phyloP scores from a whole-genome alignment of 2,888 invertebrate species.

The Melieria crassipennis region DNA sequence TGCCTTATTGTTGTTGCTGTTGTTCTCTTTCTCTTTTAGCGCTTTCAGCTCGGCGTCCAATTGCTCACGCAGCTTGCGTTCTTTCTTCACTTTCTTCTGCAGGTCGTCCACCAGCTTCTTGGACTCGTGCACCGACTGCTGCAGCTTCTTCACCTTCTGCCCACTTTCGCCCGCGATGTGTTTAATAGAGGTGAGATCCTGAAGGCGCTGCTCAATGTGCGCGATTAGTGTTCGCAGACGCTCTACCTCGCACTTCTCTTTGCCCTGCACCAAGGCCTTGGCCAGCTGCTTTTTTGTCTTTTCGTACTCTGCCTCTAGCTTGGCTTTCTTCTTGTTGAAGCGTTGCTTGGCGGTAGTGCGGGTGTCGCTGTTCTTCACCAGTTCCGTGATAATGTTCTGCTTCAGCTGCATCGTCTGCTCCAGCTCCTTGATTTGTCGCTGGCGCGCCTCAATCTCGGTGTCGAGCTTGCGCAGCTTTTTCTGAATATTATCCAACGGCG shows the following conservation, averaged over 20 bases:
- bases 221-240: slow-evolving; percentile 66
- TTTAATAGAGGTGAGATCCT: slow-evolving; percentile 69
- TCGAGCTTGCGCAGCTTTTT: slow-evolving; percentile 62
- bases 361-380: slow-evolving; percentile 71
- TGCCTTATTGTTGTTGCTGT: slow-evolving; percentile 36
- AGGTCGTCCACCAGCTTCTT: slow-evolving; percentile 81
- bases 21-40: slow-evolving; percentile 67
- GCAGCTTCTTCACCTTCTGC: slow-evolving; percentile 76
- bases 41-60: slow-evolving; percentile 74
- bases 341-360: slow-evolving; percentile 70
- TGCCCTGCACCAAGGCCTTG: slow-evolving; percentile 67
- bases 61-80: slow-evolving; percentile 76
- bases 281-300: slow-evolving; percentile 70
- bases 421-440: slow-evolving; percentile 77
- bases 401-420: slow-evolving; percentile 76
- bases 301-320: slow-evolving; percentile 71
- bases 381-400: slow-evolving; percentile 78
- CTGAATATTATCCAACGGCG: slow-evolving; percentile 58
- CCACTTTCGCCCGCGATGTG: slow-evolving; percentile 72
- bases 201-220: slow-evolving; percentile 68
- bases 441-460: slow-evolving; percentile 73
- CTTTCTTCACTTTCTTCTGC: slow-evolving; percentile 77
- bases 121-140: slow-evolving; percentile 77
- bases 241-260: slow-evolving; percentile 64
- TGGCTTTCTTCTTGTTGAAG: slow-evolving; percentile 73